Percentiles rank a stretch among this genome's conserved stretches.
Evolutionary conservation across 2,797 vertebrate genomes (phyloP).

Genomic region (Lacerta agilis): DNA sequence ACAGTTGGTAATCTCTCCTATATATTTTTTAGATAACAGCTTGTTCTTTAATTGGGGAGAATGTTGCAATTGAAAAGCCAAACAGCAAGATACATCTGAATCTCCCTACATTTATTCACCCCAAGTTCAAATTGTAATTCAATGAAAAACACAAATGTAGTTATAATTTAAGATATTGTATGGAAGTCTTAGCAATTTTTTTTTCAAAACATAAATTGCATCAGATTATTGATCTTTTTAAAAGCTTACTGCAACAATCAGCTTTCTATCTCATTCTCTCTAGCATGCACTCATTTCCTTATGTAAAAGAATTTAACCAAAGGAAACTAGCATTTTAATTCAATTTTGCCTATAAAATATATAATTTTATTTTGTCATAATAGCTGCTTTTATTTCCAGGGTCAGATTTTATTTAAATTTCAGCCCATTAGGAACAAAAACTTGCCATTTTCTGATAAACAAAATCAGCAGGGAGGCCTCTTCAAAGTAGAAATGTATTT

Average conservation of each 20-base stretch:
- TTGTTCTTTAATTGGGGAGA: conserved; percentile 18
- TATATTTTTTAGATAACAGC: not conserved
- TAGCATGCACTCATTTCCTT: conserved; percentile 82
- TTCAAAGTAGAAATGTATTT: conserved; percentile 87
- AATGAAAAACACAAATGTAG: conserved; percentile 74
- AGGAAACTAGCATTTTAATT: conserved; percentile 86
- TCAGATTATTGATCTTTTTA: conserved; percentile 83
- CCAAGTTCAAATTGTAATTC: conserved; percentile 71
- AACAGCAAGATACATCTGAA: conserved; percentile 47
- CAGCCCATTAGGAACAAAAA: conserved; percentile 93
- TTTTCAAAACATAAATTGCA: conserved; percentile 80
- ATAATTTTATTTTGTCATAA: conserved; percentile 92
- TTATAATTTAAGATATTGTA: conserved; percentile 73
- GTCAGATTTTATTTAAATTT: conserved; percentile 96
- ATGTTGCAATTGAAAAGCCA: conserved; percentile 27
- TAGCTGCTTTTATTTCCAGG: conserved; percentile 90
- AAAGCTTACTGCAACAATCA: conserved; percentile 81
- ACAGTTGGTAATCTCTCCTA: conserved; percentile 18
- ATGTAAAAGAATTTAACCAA: conserved; percentile 87
- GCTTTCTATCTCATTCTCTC: conserved; percentile 75
- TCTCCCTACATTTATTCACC: conserved; percentile 63
- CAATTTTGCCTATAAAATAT: conserved; percentile 85
- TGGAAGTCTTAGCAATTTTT: conserved; percentile 76
- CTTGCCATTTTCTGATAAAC: conserved; percentile 94
- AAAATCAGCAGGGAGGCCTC: conserved; percentile 94